Evolutionary conservation across 2,113 vertebrate genomes (phyloP), one percentile per base, ranked within the genome.

Genomic region (Speoplatyrhinus poulsoni): DNA sequence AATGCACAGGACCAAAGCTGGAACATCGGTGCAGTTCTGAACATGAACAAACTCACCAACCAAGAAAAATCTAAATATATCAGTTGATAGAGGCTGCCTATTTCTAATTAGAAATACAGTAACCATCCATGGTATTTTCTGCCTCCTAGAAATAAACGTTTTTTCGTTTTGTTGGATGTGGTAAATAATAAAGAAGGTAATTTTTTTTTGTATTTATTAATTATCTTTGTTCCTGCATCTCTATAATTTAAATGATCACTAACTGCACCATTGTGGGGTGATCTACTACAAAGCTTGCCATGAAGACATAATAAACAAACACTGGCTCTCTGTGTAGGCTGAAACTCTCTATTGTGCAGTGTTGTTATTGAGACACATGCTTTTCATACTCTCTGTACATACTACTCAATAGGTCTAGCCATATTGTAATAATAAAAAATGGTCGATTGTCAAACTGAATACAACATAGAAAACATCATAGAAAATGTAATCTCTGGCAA

Each of bases 1-100:
- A 36, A 1, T 12, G 76, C 60, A 85, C 60, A 71, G 1, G n/a
- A 33, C 63, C 72, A 52, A 47, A 6, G 0, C 67, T 65, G 75
- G 41, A 76, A 75, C 65, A 60, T 76, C 56, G 6, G 17, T 11
- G 47, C 6, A 50, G 61, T 67, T 47, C 17, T 77, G 16, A 83
- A 83, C 70, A 70, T 70, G 49, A 12, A 71, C 60, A 71, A 81
- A 74, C 68, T 84, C 62, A 73, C 32, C 36, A 41, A 15, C n/a
- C 13, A 53, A 53, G 52, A 53, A 13, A 53, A n/a, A 53, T 6
- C 6, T 53, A 13, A n/a, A 53, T 53, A 53, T 41, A 12, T 53
- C 52, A 53, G n/a, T 13, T 69, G 56, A 58, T 6, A 62, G 12
- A 54, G 50, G 10, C 56, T 59, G 26, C 55, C 32, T 60, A 50